These are phyloP conservation scores for Scaptomyza montana DNA, from an alignment of 1,140 invertebrate species.

Conservation along the genomic window DNA sequence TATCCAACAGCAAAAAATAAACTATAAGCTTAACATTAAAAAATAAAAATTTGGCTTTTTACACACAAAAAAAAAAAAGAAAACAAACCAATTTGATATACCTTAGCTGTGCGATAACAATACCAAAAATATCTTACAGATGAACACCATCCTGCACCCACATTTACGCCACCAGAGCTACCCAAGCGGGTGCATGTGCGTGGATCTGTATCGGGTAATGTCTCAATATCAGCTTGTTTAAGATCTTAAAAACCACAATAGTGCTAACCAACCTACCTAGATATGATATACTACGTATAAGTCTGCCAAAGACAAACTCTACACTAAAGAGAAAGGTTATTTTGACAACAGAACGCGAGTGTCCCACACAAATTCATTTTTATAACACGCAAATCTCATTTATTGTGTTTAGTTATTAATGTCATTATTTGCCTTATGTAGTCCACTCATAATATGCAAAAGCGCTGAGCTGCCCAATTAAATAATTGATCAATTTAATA, in stretches of 20 bases:
- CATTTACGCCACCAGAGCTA: conserved; percentile 98
- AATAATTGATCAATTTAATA: conserved; percentile 25
- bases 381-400: conserved; percentile 19
- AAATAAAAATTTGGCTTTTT: conserved; percentile 37
- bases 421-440: conserved; percentile 37
- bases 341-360: conserved; percentile 48
- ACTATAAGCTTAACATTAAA: conserved; percentile 62
- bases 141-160: conserved; percentile 96
- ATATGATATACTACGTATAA: conserved; percentile 12
- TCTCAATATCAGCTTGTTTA: conserved; percentile 49
- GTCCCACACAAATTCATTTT: conserved; percentile 5
- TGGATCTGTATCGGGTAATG: conserved; percentile 88
- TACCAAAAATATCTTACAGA: conserved; percentile 90
- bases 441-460: conserved; percentile 18
- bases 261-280: background rate
- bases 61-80: conserved; percentile 31
- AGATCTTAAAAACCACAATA: conserved; percentile 21
- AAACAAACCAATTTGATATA: conserved; percentile 51
- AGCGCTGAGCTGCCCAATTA: conserved; percentile 14
- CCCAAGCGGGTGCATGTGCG: conserved; percentile 97
- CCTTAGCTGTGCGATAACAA: conserved; percentile 70
- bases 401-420: conserved; percentile 2
- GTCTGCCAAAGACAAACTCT: conserved; percentile 12
- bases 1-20: conserved; percentile 50
- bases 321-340: conserved; percentile 62